phyloP scores from a whole-genome alignment of 2,888 invertebrate species.

The Leucoptera coffeella region DNA sequence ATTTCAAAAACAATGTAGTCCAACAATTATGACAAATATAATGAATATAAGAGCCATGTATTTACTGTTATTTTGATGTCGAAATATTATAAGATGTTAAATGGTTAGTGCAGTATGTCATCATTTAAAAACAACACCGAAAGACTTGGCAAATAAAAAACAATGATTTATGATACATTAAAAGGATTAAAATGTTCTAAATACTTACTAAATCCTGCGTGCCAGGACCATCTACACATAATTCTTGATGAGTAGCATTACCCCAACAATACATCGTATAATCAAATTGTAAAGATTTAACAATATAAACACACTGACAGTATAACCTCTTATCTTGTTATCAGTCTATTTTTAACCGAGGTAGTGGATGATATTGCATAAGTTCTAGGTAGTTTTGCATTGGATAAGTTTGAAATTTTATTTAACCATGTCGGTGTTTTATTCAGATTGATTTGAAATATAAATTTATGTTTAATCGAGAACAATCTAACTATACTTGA shows the following conservation, averaged over 20 bases:
- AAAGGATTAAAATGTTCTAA: slow-evolving; percentile 1
- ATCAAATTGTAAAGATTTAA: slow-evolving; percentile 10
- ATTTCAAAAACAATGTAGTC: no score
- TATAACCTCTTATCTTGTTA: slow-evolving; percentile 18
- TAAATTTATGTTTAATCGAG: slow-evolving; percentile 14
- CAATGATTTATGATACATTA: background rate
- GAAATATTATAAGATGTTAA: no score
- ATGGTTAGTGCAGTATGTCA: no score
- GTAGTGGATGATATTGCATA: slow-evolving; percentile 8
- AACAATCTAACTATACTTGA: no score
- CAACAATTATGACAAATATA: no score
- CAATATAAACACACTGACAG: slow-evolving; percentile 11
- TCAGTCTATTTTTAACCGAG: slow-evolving; percentile 14
- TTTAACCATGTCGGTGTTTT: background rate
- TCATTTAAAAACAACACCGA: no score
- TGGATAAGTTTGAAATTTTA: background rate
- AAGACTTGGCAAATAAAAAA: background rate
- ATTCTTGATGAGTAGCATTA: slow-evolving; percentile 43
- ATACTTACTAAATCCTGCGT: slow-evolving; percentile 31
- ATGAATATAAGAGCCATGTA: no score
- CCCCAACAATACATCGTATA: slow-evolving; percentile 47
- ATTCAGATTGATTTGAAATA: slow-evolving; percentile 5
- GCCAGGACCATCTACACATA: slow-evolving; percentile 30
- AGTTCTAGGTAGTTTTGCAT: background rate
- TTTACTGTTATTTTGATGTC: no score